phyloP scores from a whole-genome alignment of 2,888 invertebrate genomes.

The Oxycera nigricornis region DNA sequence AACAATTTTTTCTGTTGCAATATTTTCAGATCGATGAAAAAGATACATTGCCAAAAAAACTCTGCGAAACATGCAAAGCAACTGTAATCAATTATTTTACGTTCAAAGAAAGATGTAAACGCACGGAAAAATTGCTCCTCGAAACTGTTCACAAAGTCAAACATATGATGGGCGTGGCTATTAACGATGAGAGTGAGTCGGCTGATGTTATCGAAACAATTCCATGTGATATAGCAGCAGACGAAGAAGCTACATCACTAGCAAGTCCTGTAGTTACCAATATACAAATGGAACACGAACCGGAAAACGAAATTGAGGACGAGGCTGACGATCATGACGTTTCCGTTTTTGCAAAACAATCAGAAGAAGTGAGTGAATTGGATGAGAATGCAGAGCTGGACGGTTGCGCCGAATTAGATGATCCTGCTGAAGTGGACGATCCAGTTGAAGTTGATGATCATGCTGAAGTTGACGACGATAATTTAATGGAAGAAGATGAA shows the following conservation, averaged over 20 bases:
- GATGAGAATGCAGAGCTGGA: background rate
- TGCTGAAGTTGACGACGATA: background rate
- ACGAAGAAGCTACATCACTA: too few relatives aligned
- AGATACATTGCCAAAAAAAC: conserved; percentile 44
- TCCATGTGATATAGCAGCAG: background rate
- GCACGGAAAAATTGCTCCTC: conserved; percentile 36
- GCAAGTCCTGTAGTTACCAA: too few relatives aligned
- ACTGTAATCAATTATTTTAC: conserved; percentile 42
- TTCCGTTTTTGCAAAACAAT: background rate
- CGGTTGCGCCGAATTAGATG: background rate
- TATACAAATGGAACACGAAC: too few relatives aligned
- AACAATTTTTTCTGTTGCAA: background rate
- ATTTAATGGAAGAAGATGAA: background rate
- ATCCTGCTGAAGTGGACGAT: background rate
- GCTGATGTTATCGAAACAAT: background rate
- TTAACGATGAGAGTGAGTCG: background rate
- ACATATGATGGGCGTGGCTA: background rate
- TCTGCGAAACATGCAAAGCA: conserved; percentile 44
- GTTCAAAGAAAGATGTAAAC: conserved; percentile 45
- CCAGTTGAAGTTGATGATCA: background rate
- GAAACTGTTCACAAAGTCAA: conserved; percentile 7
- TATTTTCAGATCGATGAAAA: conserved; percentile 37
- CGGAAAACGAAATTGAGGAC: background rate
- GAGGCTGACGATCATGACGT: background rate
- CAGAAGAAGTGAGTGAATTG: background rate